Evolutionary conservation across 2,113 vertebrate species (phyloP), one percentile per base, ranked within the genome.

Genomic region (Guaruba guarouba): DNA sequence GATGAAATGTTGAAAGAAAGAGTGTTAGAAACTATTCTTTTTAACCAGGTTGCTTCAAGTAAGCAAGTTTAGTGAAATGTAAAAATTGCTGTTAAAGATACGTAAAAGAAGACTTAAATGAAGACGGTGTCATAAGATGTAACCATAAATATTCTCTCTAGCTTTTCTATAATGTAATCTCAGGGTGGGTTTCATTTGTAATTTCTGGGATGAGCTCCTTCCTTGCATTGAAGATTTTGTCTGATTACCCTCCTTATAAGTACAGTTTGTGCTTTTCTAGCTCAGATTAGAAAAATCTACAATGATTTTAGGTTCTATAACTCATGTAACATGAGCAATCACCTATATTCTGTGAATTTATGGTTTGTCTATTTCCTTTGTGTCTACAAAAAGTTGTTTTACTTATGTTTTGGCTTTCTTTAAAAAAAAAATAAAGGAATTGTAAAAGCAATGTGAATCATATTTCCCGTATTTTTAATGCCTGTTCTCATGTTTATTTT

Each of bases 231-330:
- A 92, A 80, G 13, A 69, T 82, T 85, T 94, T 78, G 69, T 85
- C 86, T 95, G 92, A 91, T 97, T 97, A 95, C 86, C 94, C 82
- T 94, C 62, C 61, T 86, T 83, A 77, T 54, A 90, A 96, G 93
- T 92, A 95, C 62, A 22, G 27, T 43, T 95, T 86, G 27, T 78
- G 69, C 82, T 95, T 82, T 90, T 88, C 87, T 93, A 81, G 43
- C 70, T 97, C 91, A 96, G 70, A 79, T 79, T 80, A 82, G 89
- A 87, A 96, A 95, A 96, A 91, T 64, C 80, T 82, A 90, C 69
- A 96, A 92, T 87, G 63, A 81, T 61, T 95, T 33, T 14, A 91
- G 92, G 95, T 96, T 55, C 28, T 14, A 61, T 73, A 70, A 90
- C 63, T 77, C 82, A 62, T 63, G 86, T 91, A 95, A 95, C 82